These are phyloP conservation scores for Toxostoma redivivum DNA, from an alignment of 2,113 vertebrate genomes.

Conservation along the genomic window DNA sequence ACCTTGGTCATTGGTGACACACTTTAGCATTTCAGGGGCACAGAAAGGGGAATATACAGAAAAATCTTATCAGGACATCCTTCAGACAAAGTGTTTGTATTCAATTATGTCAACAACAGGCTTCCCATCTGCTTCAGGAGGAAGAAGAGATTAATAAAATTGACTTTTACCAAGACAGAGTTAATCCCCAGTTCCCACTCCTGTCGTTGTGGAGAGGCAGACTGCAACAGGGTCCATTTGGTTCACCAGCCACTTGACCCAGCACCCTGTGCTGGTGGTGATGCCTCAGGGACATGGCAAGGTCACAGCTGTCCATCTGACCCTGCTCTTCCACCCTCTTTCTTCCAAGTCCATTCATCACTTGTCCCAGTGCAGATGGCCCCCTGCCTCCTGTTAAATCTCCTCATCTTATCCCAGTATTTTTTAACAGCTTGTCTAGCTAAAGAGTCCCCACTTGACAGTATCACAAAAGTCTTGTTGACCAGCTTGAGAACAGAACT, in stretches of 20 bases:
- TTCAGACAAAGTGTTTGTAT: neutral
- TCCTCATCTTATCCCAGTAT: neutral
- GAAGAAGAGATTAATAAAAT: neutral
- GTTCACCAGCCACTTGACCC: rapidly evolving
- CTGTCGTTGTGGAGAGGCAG: neutral
- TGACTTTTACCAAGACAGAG: neutral
- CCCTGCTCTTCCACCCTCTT: neutral
- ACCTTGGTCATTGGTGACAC: neutral
- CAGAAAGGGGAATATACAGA: neutral
- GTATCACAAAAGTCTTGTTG: neutral
- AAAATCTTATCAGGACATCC: neutral
- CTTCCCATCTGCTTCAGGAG: neutral
- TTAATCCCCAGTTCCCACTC: neutral
- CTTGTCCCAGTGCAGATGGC: neutral
- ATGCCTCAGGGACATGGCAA: neutral
- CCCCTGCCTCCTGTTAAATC: rapidly evolving
- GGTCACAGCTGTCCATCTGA: neutral
- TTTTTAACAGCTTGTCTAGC: neutral
- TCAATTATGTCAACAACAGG: neutral
- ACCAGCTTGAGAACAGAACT: neutral
- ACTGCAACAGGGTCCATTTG: neutral
- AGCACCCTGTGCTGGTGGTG: neutral
- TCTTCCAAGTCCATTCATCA: neutral
- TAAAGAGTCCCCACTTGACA: neutral
- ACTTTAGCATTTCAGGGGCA: neutral